Evolutionary conservation across 2,113 vertebrate species (phyloP), one percentile per base, ranked within the genome.

Genomic region (Recurvirostra avosetta): DNA sequence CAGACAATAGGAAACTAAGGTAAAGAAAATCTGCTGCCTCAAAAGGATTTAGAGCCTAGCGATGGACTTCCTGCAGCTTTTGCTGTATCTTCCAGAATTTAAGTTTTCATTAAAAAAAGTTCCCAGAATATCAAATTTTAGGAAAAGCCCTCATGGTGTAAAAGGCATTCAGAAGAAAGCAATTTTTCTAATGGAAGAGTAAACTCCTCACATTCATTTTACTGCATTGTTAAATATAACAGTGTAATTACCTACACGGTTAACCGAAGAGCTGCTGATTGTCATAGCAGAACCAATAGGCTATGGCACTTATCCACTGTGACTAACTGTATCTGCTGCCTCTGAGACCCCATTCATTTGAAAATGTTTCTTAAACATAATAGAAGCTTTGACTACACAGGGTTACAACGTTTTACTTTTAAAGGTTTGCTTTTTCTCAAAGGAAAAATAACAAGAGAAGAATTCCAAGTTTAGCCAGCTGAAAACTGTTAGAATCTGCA

Each of bases 241-340:
- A 80, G 6, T 36, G 52, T 71, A 86, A 86, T 88, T 89, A 63
- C 23, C 36, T 52, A 36, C n/a, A 38, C 22, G 30, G 55, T 80
- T 93, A 95, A 90, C 41, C 29, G 29, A 63, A 52, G 36, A 34
- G 21, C 27, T 65, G 26, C 40, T 88, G 86, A 91, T 92, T 88
- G 86, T 72, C 68, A 77, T 77, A 95, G 82, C 75, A 92, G 90
- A 96, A 95, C 92, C 65, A 84, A 91, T 81, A 80, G 55, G 56
- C 27, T 56, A 5, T 84, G 92, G 68, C 95, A 94, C 34, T 93
- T 88, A 96, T 91, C 94, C 83, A 32, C 86, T 92, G 92, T 96
- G 95, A 95, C 90, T 92, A 94, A 92, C 56, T 63, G 11, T 32
- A 49, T 89, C 68, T 94, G 86, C 47, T 65, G 77, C 68, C 56